Percentiles rank a stretch among this genome's conserved stretches.
These are phyloP conservation scores for Vulpes vulpes DNA, from an alignment of 2,113 vertebrate genomes.

Conservation along the genomic window DNA sequence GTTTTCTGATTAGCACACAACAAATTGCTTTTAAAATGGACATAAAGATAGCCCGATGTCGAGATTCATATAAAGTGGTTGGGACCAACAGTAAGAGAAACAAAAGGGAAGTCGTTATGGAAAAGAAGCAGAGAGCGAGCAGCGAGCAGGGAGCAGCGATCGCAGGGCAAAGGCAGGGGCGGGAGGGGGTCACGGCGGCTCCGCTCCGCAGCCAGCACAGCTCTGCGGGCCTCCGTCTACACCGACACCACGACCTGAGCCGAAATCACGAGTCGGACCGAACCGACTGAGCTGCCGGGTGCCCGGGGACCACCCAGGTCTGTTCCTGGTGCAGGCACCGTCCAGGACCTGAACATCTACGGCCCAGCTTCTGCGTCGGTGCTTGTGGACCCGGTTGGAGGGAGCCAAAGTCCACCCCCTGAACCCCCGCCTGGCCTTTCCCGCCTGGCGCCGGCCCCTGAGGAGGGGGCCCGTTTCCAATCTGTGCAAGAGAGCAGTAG, in stretches of 20 bases:
- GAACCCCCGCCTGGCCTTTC: background rate
- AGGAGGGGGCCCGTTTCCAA: background rate
- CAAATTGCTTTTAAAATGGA: background rate
- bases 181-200: too few species aligned
- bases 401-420: background rate
- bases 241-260: background rate
- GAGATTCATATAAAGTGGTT: background rate
- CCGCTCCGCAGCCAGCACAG: background rate
- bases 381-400: background rate
- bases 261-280: background rate
- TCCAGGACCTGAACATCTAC: background rate
- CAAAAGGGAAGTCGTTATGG: background rate
- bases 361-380: background rate
- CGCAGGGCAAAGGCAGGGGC: background rate
- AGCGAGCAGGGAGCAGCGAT: background rate
- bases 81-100: background rate
- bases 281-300: background rate
- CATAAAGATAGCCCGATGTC: background rate
- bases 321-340: background rate
- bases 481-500: background rate
- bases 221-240: too few species aligned
- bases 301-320: background rate
- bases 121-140: background rate
- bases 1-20: background rate
- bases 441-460: too few species aligned